Base-by-base conservation (phyloP, 2,113 vertebrate species). In the Xenopus laevis region DNA sequence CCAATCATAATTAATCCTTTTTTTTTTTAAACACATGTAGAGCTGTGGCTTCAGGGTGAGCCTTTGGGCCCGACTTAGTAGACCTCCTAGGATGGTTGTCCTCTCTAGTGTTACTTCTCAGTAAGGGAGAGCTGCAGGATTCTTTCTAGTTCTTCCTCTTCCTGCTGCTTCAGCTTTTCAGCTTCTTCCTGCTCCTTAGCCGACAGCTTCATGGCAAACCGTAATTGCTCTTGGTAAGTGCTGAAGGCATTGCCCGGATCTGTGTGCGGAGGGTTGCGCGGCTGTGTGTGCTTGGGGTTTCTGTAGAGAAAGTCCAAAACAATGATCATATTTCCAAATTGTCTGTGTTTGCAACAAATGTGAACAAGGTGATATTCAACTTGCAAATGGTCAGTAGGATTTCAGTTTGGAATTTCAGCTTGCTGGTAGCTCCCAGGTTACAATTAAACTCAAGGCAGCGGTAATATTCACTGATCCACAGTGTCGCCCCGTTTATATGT, bases 81-180 rank as follows among this genome's bases (percentile, higher is more conserved):
- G 50, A 61, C 33, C 30, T 17, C 68, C 67, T 52, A 50, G 74
- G 66, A 59, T 63, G 66, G 58, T 63, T 76, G 65, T 53, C 57
- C 27, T 18, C 21, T 50, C 50, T 15, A 46, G 12, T 60, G 82
- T 83, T 92, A 98, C 83, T 98, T 96, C 85, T 98, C 95, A 66
- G 93, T 97, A 80, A 98, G 91, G 0, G 97, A 98, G 83, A 98
- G 95, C 90, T 89, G 92, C 81, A 98, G 92, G 84, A 98, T 96
- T 16, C 93, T 90, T 86, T 95, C 92, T 60, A 98, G 89, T 79
- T 98, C 94, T 83, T 95, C 95, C 65, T 98, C 95, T 80, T 98
- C 96, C 80, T 83, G 93, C 58, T 87, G 90, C 15, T 83, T 91
- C 18, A 91, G 87, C 40, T 88, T 86, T 84, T 95, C 91, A 11